Evolutionary conservation across 2,888 invertebrate genomes (phyloP).

Genomic region (Phaonia tiefii): DNA sequence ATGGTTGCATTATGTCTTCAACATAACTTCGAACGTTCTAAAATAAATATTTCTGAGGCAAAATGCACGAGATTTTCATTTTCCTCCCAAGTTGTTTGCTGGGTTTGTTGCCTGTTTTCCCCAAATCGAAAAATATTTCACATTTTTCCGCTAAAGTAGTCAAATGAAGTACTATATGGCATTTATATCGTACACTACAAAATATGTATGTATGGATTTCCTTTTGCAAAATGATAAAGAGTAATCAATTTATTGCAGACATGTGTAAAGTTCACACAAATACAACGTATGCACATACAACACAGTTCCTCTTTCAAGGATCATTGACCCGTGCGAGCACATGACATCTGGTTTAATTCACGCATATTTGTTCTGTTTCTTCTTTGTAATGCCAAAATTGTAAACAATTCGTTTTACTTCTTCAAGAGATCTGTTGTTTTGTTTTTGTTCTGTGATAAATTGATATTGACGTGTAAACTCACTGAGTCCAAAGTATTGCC

Average conservation of each 20-base stretch:
- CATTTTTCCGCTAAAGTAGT: conserved; percentile 23
- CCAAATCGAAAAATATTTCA: conserved; percentile 23
- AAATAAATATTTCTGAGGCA: too few species aligned
- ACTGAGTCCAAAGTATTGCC: conserved; percentile 19
- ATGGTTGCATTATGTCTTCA: too few species aligned
- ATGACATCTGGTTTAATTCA: conserved; percentile 69
- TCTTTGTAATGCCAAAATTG: conserved; percentile 25
- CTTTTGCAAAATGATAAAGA: conserved; percentile 41
- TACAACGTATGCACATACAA: too few species aligned
- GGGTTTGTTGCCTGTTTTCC: conserved; percentile 2
- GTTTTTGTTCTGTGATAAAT: conserved; percentile 43
- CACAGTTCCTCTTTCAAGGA: conserved; percentile 56
- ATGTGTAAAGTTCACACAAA: neutral
- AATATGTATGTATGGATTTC: neutral
- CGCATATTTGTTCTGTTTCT: conserved; percentile 52
- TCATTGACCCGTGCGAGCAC: conserved; percentile 63
- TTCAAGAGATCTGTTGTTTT: conserved; percentile 9
- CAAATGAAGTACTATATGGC: conserved; percentile 35
- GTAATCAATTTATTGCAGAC: neutral
- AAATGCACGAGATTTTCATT: too few species aligned
- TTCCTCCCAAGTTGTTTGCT: neutral
- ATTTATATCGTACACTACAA: conserved; percentile 9
- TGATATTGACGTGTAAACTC: conserved; percentile 52
- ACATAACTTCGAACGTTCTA: too few species aligned
- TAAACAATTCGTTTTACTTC: conserved; percentile 18